Percentiles rank a stretch among this genome's conserved stretches.
These are phyloP conservation scores for Danionella dracula DNA, from an alignment of 2,797 vertebrate species.

Conservation along the genomic window DNA sequence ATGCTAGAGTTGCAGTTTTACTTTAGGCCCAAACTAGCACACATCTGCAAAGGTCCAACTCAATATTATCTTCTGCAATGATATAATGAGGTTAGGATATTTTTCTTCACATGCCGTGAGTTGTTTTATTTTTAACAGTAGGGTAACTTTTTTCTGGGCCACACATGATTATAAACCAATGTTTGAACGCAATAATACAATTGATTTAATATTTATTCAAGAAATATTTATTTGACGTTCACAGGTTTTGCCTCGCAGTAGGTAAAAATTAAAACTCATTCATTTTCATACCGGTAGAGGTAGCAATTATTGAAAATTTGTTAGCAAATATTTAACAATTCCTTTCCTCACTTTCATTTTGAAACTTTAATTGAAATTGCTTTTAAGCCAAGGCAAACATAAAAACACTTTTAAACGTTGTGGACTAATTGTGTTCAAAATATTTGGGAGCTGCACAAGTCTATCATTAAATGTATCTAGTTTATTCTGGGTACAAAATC, in stretches of 20 bases:
- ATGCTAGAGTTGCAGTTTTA: slow-evolving; percentile 13
- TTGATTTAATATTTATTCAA: slow-evolving; percentile 35
- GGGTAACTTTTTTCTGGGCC: not conserved
- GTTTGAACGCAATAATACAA: slow-evolving; percentile 25
- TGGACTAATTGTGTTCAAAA: no score
- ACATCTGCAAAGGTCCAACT: slow-evolving; percentile 20
- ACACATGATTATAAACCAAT: not conserved
- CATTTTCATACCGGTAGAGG: not conserved
- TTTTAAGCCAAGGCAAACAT: no score
- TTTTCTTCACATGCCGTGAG: not conserved
- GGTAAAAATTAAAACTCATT: not conserved
- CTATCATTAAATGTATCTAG: no score
- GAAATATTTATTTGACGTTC: not conserved
- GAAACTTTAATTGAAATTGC: no score
- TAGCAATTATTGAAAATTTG: no score
- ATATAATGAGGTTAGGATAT: slow-evolving; percentile 27
- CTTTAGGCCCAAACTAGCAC: slow-evolving; percentile 1
- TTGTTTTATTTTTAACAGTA: not conserved
- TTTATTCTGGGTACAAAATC: no score
- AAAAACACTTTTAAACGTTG: not conserved
- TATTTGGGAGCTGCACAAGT: no score
- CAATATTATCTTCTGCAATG: not conserved
- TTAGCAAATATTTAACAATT: no score
- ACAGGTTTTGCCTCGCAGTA: not conserved
- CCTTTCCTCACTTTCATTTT: no score